phyloP scores from a whole-genome alignment of 2,888 invertebrate species.

The Slavum lentiscoides region DNA sequence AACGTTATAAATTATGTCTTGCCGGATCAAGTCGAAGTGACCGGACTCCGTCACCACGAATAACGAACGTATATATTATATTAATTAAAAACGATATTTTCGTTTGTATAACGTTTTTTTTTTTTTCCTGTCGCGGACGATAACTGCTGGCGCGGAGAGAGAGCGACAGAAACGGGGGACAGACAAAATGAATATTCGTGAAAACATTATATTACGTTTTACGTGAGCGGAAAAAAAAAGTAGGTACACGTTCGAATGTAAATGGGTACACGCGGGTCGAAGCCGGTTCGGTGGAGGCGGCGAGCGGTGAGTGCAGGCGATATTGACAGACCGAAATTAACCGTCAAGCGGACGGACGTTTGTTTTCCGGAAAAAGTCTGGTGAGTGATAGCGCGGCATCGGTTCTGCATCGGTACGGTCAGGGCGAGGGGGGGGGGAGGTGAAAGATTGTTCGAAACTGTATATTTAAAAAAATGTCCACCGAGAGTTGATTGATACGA shows the following conservation, averaged over 20 bases:
- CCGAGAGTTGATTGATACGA: conserved; percentile 37
- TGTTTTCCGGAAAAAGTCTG: conserved; percentile 27
- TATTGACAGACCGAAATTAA: conserved; percentile 50
- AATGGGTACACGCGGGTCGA: conserved; percentile 6
- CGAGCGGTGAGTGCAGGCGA: background rate
- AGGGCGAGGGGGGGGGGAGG: background rate
- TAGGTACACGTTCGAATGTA: conserved; percentile 11
- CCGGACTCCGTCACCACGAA: too few species aligned
- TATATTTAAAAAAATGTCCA: conserved; percentile 35
- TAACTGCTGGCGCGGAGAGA: background rate
- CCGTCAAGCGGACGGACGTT: conserved; percentile 40
- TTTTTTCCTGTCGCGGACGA: too few species aligned
- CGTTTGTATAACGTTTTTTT: background rate
- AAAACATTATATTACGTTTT: background rate
- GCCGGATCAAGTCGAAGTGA: too few species aligned
- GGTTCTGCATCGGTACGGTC: background rate
- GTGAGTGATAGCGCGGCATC: conserved; percentile 11
- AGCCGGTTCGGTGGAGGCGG: background rate
- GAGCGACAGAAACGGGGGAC: background rate
- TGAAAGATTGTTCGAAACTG: background rate
- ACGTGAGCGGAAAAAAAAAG: background rate
- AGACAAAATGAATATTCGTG: background rate
- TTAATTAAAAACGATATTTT: background rate
- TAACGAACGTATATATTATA: too few species aligned
- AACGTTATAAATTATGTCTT: too few species aligned